Evolutionary conservation across 2,888 invertebrate genomes (phyloP), one percentile per base, ranked within the genome.

Genomic region (Hedychridium roseum): DNA sequence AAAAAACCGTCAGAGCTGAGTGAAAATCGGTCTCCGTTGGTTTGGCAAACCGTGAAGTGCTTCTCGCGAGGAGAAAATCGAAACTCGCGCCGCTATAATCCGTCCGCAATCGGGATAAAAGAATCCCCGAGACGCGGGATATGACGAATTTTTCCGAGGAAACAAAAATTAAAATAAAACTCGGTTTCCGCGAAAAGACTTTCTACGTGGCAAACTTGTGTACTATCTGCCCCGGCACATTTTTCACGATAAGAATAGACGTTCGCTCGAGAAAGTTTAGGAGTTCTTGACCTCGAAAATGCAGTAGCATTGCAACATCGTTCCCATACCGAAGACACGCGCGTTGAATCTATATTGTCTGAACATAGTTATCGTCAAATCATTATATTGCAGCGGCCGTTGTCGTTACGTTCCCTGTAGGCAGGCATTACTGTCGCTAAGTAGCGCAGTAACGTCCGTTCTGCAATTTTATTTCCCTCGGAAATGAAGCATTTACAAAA

Each of bases 291-390:
- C 64, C 60, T 57, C 57, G 51, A 44, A 15, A 16, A 28, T 42
- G 35, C 27, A 41, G 32, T 35, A n/a, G n/a, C n/a, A 31, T 62
- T 55, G 49, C 57, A 46, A 17, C 47, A 54, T 15, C 18, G 36
- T 26, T 38, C 35, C 35, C 14, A 7, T 14, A 5, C 12, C 40
- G 42, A 36, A 20, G 36, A 16, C 38, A 43, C 60, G 61, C 55
- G 66, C 37, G 46, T 45, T 64, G 63, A 69, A 70, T 70, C 49
- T 39, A 46, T 60, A 69, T 65, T 55, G 40, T 40, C 47, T 47
- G 39, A 37, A 48, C 36, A 36, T 23, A 31, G 39, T 47, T 31
- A 40, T 37, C 40, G 20, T 17, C n/a, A n/a, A n/a, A n/a, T n/a
- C 37, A 43, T 47, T 42, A 36, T 42, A 42, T 41, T 45, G 41